Evolutionary conservation across 2,113 vertebrate genomes (phyloP).

Genomic region (Myotis lucifugus): DNA sequence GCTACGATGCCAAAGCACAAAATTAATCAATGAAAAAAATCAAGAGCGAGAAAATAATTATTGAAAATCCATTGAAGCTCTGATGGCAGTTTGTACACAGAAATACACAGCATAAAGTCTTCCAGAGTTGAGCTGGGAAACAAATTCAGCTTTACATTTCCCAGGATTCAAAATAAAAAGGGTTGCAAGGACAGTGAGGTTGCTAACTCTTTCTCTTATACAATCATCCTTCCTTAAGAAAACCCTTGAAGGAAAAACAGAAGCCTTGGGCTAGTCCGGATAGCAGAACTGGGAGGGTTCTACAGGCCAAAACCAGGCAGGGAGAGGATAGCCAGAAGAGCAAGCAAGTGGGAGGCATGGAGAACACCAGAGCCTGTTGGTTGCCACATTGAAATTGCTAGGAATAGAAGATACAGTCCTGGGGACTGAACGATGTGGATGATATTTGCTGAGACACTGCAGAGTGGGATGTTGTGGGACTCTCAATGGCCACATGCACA

Average conservation of each 20-base stretch:
- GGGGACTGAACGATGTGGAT: not conserved
- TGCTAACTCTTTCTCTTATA: not conserved
- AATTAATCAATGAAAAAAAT: conserved; percentile 52
- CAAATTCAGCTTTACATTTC: conserved; percentile 17
- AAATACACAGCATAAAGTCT: not conserved
- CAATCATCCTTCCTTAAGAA: not conserved
- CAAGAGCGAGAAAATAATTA: conserved; percentile 51
- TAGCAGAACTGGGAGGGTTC: not conserved
- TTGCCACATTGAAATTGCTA: not conserved
- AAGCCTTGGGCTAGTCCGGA: not conserved
- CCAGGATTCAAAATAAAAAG: conserved; percentile 1
- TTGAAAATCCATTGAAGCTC: conserved; percentile 26
- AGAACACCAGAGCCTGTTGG: no score
- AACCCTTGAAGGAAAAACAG: not conserved
- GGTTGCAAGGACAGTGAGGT: not conserved
- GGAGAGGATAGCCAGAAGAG: not conserved
- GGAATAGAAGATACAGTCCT: not conserved
- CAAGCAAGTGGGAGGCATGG: not conserved
- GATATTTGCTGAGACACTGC: not conserved
- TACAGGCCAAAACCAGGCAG: not conserved
- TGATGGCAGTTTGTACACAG: not conserved
- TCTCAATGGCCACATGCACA: fast-evolving
- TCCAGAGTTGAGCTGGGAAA: not conserved
- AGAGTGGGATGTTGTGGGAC: not conserved
- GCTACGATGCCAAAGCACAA: conserved; percentile 21